These are phyloP conservation scores for Agelas oroides DNA, from an alignment of 37 sponge, comb jelly and placozoan species.

Conservation along the genomic window DNA sequence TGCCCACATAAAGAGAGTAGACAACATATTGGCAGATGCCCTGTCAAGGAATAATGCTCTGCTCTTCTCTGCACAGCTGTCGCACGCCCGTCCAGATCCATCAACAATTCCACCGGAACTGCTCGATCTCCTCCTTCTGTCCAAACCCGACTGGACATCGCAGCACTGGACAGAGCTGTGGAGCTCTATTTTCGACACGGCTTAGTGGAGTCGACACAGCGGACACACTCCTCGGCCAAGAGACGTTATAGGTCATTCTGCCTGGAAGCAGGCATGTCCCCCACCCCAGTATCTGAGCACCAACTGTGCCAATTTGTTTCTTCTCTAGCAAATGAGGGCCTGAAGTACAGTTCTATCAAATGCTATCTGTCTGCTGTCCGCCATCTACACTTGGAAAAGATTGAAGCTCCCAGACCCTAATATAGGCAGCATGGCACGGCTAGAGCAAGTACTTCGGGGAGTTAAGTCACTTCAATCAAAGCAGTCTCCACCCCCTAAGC, in stretches of 20 bases:
- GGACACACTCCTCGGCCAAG: slow-evolving; percentile 5
- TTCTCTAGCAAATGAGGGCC: background rate
- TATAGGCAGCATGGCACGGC: background rate
- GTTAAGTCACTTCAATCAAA: background rate
- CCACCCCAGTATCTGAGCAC: slow-evolving; percentile 29
- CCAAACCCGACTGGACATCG: slow-evolving; percentile 48
- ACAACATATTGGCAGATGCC: slow-evolving; percentile 61
- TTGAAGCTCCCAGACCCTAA: background rate
- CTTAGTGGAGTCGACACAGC: background rate
- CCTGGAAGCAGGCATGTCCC: background rate
- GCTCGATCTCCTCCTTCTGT: slow-evolving; percentile 6
- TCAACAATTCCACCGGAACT: background rate
- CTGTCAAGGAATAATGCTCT: slow-evolving; percentile 24
- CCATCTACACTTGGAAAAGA: slow-evolving; percentile 8
- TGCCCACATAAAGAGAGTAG: slow-evolving; percentile 30
- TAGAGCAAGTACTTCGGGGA: slow-evolving; percentile 15
- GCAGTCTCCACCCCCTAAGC: background rate
- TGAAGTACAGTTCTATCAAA: slow-evolving; percentile 12
- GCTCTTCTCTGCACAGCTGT: slow-evolving; percentile 2
- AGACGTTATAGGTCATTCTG: slow-evolving; percentile 32
- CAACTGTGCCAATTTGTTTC: slow-evolving; percentile 23
- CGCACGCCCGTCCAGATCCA: slow-evolving; percentile 7
- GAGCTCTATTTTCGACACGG: slow-evolving; percentile 34
- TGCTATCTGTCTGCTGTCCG: slow-evolving; percentile 55
- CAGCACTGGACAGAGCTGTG: slow-evolving; percentile 24